A percentile compares a stretch with the other conserved stretches of the same genome.
Conservation (phyloP, 2,797 vertebrate genomes). For the Hipposideros larvatus region DNA sequence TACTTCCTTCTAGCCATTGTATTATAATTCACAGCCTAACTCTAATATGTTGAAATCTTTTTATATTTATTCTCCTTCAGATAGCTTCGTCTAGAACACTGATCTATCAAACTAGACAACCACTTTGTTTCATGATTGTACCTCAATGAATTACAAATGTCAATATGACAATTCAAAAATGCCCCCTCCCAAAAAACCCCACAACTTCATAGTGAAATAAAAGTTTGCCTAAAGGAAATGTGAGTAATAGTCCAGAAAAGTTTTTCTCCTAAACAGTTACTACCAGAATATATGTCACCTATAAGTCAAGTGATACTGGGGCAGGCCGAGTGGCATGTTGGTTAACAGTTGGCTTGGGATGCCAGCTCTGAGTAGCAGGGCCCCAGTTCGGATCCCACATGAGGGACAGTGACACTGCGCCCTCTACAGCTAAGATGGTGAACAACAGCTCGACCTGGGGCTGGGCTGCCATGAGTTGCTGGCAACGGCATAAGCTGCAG, state of each 20-base stretch:
- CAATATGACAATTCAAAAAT: not conserved
- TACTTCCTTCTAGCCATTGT: not conserved
- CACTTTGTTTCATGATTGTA: conserved; percentile 50
- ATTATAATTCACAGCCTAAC: conserved; percentile 26
- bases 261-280: not conserved
- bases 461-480: too few species aligned
- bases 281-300: not conserved
- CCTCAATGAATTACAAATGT: conserved; percentile 36
- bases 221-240: conserved; percentile 17
- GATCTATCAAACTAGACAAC: not conserved
- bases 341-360: too few species aligned
- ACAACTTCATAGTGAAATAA: not conserved
- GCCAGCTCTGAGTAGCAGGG: too few species aligned
- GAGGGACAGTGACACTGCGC: too few species aligned
- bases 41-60: conserved; percentile 14
- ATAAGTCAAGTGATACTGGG: conserved; percentile 8
- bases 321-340: too few species aligned
- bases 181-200: too few species aligned
- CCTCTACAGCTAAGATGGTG: too few species aligned
- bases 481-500: too few species aligned
- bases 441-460: too few species aligned
- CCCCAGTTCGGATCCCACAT: too few species aligned
- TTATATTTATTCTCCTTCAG: not conserved
- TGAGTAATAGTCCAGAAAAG: not conserved
- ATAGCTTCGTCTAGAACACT: conserved; percentile 19